Base-by-base conservation (phyloP, 2,888 invertebrate species). In the Drosophila vallismaia region DNA sequence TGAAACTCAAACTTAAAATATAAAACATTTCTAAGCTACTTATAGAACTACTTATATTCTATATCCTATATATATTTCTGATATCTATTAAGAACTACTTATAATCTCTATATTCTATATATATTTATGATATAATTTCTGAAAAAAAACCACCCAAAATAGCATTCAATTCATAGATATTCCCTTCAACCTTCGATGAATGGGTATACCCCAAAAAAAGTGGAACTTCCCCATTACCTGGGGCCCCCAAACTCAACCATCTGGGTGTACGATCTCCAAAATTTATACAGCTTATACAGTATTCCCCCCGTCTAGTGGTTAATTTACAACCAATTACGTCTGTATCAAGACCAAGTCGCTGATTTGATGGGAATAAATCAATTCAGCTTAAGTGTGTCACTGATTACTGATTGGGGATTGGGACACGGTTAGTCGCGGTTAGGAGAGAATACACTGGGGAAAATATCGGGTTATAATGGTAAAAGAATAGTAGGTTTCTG, bases 301-400 rank as follows among this genome's bases (percentile, higher is more conserved):
- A 24, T 50, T 42, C 19, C 26, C 33, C 44, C 42, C 26, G 44
- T 19, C 3, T 10, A 42, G 52, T 53, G 60, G 57, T 74, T 89
- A 79, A 89, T 90, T 89, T 90, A 88, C 81, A 79, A 79, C 79
- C 81, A 86, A 84, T 79, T 89, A 86, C 63, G 52, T 52, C 31
- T 52, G 52, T 79, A 88, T 85, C 81, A 77, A 89, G 68, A 82
- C 74, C 69, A 74, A 78, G 84, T 89, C 81, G 76, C 76, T 76
- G 75, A 77, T 84, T 84, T 88, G 69, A 76, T 71, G 66, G 60
- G 77, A 88, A 86, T 89, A 90, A 89, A 89, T 90, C 89, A 89
- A 82, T 85, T 78, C 75, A 74, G 64, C 70, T 79, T 81, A 79
- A 77, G 77, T 86, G 74, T 87, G 83, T 88, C 88, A 79, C 80